Conservation (phyloP, 2,113 vertebrate genomes). For the Macrotus californicus region DNA sequence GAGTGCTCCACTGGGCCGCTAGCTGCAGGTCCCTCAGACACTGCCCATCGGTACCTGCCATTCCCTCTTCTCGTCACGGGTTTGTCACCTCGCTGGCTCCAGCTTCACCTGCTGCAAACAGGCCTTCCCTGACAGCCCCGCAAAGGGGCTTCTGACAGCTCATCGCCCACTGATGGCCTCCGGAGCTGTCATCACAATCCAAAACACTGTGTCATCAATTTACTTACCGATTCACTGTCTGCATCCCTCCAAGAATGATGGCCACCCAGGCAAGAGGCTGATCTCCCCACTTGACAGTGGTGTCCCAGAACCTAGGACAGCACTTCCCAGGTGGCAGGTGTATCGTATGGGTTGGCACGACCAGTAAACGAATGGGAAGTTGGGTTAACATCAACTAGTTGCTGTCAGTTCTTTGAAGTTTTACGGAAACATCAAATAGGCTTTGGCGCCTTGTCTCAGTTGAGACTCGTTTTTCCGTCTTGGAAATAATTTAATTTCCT, state of each 20-base stretch:
- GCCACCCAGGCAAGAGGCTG: background rate
- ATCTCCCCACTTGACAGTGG: background rate
- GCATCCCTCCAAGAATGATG: background rate
- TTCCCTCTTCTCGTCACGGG: background rate
- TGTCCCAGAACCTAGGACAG: background rate
- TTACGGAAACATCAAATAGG: background rate
- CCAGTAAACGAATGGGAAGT: background rate
- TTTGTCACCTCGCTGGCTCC: background rate
- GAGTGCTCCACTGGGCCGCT: fast-evolving
- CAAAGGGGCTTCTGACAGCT: background rate
- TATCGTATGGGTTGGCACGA: background rate
- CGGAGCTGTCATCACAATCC: background rate
- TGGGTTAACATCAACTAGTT: background rate
- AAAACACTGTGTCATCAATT: background rate
- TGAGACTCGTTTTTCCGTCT: background rate
- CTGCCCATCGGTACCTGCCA: fast-evolving
- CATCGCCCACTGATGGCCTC: background rate
- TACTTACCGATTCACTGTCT: background rate
- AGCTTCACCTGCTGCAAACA: background rate
- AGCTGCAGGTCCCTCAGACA: background rate
- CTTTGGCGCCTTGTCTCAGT: background rate
- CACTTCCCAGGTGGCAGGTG: background rate
- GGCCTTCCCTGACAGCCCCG: background rate
- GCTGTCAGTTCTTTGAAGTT: background rate
- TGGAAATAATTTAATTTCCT: background rate